Evolutionary conservation across 2,113 vertebrate genomes (phyloP), one percentile per base, ranked within the genome.

Genomic region (Camelus dromedarius): DNA sequence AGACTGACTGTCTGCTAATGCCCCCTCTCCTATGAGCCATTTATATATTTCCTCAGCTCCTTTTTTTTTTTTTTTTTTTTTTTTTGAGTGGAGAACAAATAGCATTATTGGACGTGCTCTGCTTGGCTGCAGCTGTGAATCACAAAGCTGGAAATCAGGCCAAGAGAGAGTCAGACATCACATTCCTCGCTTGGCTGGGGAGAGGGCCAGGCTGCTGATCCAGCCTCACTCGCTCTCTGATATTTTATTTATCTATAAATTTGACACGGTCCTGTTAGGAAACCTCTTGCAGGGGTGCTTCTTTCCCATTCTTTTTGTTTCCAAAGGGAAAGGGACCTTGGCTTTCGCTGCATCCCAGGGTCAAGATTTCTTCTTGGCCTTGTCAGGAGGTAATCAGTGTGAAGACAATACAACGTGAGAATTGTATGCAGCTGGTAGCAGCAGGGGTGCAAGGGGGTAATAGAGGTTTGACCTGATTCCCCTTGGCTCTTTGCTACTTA

Each of bases 1-100:
- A 98, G 98, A 98, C 98, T 98, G 97, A 98, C 98, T 97, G 97
- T 98, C 98, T 98, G 97, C 96, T 98, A 98, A 98, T 98, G 95
- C 96, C 52, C 30, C 15, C 97, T 98, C 97, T 98, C 97, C 93
- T 96, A 2, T 62, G 66, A 98, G 96, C 96, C 98, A 94, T 97
- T 98, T 98, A 96, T 98, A 93, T 85, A 95, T 95, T 92, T 95
- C 86, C 46, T 69, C 82, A 60, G 66, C 12, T 28, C 38, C 38
- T 42, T 42, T 42, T 42, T 42, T 42, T 84, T 89, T 90, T 92
- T 73, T 90, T 92, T 73, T 94, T 95, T 70, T 80, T 73, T 84
- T 89, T 90, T 92, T 92, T 89, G 95, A 97, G 88, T 97, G 75
- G 92, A 98, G 98, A 98, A 98, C 96, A 98, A 98, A 98, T 97